A percentile compares a stretch with the other conserved stretches of the same genome.
phyloP scores from a whole-genome alignment of 2,888 invertebrate genomes.

The Fissipunctia ypsillon region DNA sequence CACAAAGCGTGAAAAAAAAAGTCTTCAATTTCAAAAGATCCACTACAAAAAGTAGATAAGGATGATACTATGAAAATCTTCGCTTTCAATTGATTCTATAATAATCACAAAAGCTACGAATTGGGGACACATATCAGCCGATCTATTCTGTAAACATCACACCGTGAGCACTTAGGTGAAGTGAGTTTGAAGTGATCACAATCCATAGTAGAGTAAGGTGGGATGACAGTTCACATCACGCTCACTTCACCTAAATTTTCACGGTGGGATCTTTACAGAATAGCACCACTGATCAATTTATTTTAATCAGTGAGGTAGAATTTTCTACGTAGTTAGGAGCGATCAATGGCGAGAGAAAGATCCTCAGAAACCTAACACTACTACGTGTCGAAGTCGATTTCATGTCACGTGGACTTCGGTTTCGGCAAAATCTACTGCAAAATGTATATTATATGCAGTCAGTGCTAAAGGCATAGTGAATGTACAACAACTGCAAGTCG shows the following conservation, averaged over 20 bases:
- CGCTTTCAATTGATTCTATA: conserved; percentile 12
- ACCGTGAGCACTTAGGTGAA: too few species aligned
- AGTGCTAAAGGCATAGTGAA: not conserved
- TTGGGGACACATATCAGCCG: conserved; percentile 30
- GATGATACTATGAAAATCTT: conserved; percentile 5
- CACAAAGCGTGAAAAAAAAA: conserved; percentile 10
- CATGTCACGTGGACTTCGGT: conserved; percentile 46
- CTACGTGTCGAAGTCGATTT: conserved; percentile 63
- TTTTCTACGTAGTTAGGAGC: conserved; percentile 51
- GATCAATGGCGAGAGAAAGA: conserved; percentile 63
- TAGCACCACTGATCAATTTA: conserved; percentile 51
- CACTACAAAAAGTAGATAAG: not conserved
- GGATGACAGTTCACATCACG: too few species aligned
- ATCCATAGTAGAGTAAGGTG: too few species aligned
- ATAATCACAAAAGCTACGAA: not conserved
- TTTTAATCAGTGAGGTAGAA: conserved; percentile 51
- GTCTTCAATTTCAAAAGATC: not conserved
- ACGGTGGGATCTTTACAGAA: too few species aligned
- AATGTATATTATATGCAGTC: not conserved
- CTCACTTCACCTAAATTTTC: too few species aligned
- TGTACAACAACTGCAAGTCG: not conserved
- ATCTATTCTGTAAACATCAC: too few species aligned
- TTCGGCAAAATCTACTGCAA: not conserved
- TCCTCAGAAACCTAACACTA: conserved; percentile 54
- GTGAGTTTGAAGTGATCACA: too few species aligned